Percentiles rank a stretch among this genome's conserved stretches.
Evolutionary conservation across 2,113 vertebrate genomes (phyloP).

Genomic region (human (Homo sapiens)): DNA sequence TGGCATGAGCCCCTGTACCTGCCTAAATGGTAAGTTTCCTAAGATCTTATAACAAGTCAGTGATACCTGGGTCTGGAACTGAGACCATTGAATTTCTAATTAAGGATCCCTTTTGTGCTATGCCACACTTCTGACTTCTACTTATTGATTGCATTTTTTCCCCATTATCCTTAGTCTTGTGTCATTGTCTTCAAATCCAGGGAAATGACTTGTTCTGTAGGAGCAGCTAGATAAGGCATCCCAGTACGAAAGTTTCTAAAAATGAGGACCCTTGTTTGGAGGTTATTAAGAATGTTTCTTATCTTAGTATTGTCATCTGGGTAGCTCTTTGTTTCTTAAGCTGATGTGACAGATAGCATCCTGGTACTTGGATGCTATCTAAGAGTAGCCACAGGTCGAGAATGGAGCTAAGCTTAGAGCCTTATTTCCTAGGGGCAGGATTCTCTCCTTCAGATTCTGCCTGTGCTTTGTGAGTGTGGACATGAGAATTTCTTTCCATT

Average conservation of each 20-base stretch:
- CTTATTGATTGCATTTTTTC: not conserved
- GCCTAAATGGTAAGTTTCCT: not conserved
- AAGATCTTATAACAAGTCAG: not conserved
- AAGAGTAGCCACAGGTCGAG: not conserved
- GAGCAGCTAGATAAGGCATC: not conserved
- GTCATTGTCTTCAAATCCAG: not conserved
- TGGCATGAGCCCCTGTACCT: no score
- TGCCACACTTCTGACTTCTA: not conserved
- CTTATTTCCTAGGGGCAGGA: not conserved
- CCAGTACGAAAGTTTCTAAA: not conserved
- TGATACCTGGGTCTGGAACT: not conserved
- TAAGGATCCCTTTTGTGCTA: not conserved
- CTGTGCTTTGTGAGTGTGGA: not conserved
- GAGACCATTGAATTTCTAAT: not conserved
- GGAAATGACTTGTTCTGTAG: not conserved
- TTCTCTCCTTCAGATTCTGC: not conserved
- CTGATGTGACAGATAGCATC: not conserved
- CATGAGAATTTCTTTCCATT: constrained; percentile 19
- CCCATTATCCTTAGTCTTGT: not conserved
- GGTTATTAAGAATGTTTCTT: not conserved
- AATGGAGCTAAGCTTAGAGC: not conserved
- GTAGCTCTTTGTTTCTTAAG: constrained; percentile 42
- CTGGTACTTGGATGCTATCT: not conserved
- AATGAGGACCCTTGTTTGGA: not conserved
- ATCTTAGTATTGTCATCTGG: not conserved